Percentiles rank a stretch among this genome's conserved stretches.
These are phyloP conservation scores for human (Homo sapiens) DNA, from an alignment of 2,113 vertebrate species.

Conservation along the genomic window GRCh38 chr18:40724001-40724500, in stretches of 20 bases:
- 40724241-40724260: background rate
- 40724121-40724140: no score
- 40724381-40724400: background rate
- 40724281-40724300: background rate
- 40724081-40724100: no score
- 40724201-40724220: background rate
- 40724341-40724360: background rate
- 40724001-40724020: no score
- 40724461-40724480: background rate
- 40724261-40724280: background rate
- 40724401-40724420: background rate
- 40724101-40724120: no score
- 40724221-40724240: background rate
- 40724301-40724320: background rate
- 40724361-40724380: background rate
- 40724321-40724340: background rate
- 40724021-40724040: no score
- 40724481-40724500: constrained; percentile 28
- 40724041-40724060: no score
- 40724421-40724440: background rate
- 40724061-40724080: no score
- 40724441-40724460: background rate
- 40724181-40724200: no score
- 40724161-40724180: no score
- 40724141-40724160: no score